phyloP scores from a whole-genome alignment of 2,888 invertebrate species.

The Meloe dianella region DNA sequence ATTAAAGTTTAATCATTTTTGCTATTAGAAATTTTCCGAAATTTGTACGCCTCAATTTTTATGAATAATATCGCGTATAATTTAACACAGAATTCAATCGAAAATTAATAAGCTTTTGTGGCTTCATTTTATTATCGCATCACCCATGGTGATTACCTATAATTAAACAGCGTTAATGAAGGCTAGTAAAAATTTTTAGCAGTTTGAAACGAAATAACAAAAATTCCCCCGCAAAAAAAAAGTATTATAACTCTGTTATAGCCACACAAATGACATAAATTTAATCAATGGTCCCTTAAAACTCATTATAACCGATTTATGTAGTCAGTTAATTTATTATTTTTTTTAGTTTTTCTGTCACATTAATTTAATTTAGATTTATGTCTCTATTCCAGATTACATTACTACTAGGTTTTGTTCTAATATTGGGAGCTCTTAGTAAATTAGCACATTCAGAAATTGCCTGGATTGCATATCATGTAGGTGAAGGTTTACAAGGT shows the following conservation, averaged over 20 bases:
- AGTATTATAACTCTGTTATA: too few relatives aligned
- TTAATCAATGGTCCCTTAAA: too few relatives aligned
- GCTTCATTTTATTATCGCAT: neutral
- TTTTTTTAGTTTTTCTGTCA: too few relatives aligned
- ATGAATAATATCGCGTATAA: neutral
- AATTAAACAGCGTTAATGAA: neutral
- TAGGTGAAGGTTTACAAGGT: slow-evolving; percentile 64
- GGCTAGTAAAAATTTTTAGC: too few relatives aligned
- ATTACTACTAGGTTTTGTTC: slow-evolving; percentile 54
- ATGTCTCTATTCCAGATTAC: slow-evolving; percentile 54
- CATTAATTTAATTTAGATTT: neutral
- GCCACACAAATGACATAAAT: too few relatives aligned
- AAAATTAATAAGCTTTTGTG: neutral
- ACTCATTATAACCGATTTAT: too few relatives aligned
- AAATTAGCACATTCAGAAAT: slow-evolving; percentile 56
- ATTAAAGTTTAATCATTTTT: too few relatives aligned
- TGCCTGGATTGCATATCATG: slow-evolving; percentile 60
- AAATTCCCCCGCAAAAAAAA: too few relatives aligned
- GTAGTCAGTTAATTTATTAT: too few relatives aligned
- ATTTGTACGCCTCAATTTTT: too few relatives aligned
- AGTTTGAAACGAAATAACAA: too few relatives aligned
- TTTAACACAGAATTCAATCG: neutral
- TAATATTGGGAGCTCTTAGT: slow-evolving; percentile 55
- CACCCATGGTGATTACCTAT: neutral
- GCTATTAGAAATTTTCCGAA: too few relatives aligned